phyloP scores from a whole-genome alignment of 2,797 vertebrate species.

The Phalloptychus januarius region DNA sequence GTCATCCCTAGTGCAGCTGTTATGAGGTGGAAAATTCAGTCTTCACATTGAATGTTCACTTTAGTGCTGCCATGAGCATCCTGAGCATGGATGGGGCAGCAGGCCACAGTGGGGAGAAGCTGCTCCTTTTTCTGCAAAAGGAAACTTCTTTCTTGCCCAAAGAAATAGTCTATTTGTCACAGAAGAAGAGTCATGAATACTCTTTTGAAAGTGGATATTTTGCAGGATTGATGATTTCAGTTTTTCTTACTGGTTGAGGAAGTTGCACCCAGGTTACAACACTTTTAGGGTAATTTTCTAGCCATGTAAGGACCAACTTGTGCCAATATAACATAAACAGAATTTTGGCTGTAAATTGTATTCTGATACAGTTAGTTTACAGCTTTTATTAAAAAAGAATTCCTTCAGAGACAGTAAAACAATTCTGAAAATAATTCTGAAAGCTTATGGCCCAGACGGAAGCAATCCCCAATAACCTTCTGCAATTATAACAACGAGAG shows the following conservation, averaged over 20 bases:
- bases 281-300: not conserved
- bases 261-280: not conserved
- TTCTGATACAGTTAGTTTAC: not conserved
- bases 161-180: not conserved
- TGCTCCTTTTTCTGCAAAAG: not conserved
- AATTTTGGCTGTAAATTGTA: not conserved
- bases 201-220: not conserved
- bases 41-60: conserved; percentile 2
- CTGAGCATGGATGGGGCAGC: not conserved
- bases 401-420: not conserved
- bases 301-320: not conserved
- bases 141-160: not conserved
- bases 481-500: not conserved
- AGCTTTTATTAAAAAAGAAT: not conserved
- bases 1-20: not conserved
- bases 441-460: not conserved
- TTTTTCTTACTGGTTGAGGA: not conserved
- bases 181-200: not conserved
- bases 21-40: not conserved
- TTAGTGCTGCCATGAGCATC: not conserved
- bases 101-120: not conserved
- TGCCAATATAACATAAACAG: not conserved
- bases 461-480: not conserved
- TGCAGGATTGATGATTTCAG: not conserved
- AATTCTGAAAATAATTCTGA: not conserved